Evolutionary conservation across 2,113 vertebrate genomes (phyloP).

Genomic region (Dromas ardeola): DNA sequence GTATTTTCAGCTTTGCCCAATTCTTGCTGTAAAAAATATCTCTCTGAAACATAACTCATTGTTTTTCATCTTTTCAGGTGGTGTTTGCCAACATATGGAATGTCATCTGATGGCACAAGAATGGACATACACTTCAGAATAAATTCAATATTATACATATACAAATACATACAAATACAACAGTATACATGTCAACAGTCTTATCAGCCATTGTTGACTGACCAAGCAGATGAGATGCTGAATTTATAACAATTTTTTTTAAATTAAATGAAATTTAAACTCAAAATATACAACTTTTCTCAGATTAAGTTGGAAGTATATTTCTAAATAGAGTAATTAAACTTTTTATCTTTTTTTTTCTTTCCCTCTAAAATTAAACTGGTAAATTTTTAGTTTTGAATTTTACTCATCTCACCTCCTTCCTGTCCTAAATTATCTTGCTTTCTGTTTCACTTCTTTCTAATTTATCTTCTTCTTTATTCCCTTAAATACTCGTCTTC

Average conservation of each 20-base stretch:
- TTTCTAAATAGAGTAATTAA: neutral
- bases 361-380: neutral
- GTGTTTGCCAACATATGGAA: neutral
- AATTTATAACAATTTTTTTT: neutral
- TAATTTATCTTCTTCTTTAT: neutral
- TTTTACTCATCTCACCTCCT: neutral
- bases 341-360: neutral
- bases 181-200: neutral
- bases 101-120: neutral
- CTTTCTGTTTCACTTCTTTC: neutral
- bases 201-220: neutral
- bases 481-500: neutral
- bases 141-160: neutral
- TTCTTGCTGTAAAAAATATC: neutral
- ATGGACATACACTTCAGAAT: neutral
- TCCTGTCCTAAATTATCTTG: neutral
- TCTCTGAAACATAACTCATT: neutral
- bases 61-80: neutral
- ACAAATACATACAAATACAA: neutral
- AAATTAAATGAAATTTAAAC: neutral
- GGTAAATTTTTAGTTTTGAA: neutral
- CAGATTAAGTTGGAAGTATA: neutral
- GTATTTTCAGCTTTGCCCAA: neutral
- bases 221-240: neutral
- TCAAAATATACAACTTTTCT: neutral